Conservation (phyloP, 2,113 vertebrate genomes). For the Actenoides lindsayi region DNA sequence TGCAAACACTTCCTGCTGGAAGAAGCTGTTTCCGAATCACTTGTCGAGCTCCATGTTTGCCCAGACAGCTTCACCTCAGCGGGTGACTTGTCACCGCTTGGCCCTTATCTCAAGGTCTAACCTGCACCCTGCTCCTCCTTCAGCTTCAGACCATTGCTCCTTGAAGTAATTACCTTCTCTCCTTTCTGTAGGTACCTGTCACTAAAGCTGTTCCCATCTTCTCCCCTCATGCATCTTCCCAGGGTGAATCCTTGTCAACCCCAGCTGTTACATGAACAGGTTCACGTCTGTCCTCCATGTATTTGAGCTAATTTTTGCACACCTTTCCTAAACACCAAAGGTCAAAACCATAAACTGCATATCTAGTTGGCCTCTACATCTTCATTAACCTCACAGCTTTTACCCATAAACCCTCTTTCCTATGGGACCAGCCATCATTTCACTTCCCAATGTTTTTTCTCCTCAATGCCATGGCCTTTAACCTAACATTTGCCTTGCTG, state of each 20-base stretch:
- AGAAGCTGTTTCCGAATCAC: neutral
- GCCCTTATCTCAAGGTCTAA: neutral
- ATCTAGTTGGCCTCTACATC: neutral
- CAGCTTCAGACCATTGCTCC: neutral
- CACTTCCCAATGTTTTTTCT: neutral
- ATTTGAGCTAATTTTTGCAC: neutral
- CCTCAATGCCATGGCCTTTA: rapidly evolving
- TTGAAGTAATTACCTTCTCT: neutral
- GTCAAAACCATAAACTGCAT: neutral
- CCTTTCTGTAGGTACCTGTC: neutral
- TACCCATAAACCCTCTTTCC: neutral
- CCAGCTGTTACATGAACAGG: neutral
- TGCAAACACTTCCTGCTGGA: neutral
- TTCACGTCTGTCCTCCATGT: neutral
- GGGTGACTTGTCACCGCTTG: neutral
- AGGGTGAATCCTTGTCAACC: neutral
- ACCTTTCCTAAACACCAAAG: neutral
- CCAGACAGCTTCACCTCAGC: neutral
- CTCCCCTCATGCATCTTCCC: neutral
- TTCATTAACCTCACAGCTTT: neutral
- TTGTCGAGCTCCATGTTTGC: neutral
- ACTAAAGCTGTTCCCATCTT: neutral
- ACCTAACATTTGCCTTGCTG: neutral
- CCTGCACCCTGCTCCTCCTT: neutral
- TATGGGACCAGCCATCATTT: neutral